These are phyloP conservation scores for Embidobia sp. DNA, from an alignment of 2,888 invertebrate species.

Conservation along the genomic window DNA sequence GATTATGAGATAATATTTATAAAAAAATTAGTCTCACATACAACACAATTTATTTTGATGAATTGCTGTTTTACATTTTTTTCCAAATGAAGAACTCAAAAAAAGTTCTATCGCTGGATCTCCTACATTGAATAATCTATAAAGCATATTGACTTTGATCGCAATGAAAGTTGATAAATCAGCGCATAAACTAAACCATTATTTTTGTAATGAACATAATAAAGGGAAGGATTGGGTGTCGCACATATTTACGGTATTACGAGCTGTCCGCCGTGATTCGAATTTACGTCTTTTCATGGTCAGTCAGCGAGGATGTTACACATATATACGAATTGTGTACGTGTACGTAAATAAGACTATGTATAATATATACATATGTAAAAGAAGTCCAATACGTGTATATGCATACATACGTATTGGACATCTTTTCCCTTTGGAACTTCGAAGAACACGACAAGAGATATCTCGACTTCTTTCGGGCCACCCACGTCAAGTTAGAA, in stretches of 20 bases:
- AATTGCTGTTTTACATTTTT: constrained; percentile 31
- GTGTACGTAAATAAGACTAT: constrained; percentile 16
- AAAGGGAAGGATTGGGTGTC: constrained; percentile 28
- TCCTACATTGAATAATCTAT: too few species aligned
- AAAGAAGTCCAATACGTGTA: too few species aligned
- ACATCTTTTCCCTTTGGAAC: constrained; percentile 63
- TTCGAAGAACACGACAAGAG: constrained; percentile 66
- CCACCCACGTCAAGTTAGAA: constrained; percentile 75
- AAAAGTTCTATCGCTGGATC: too few species aligned
- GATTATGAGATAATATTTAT: constrained; percentile 30
- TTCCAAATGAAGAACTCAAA: background rate
- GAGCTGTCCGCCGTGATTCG: constrained; percentile 64
- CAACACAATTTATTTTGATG: constrained; percentile 35
- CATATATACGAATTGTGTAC: constrained; percentile 26
- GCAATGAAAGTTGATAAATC: constrained; percentile 33
- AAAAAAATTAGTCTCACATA: constrained; percentile 32
- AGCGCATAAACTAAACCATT: constrained; percentile 39
- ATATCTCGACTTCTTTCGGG: constrained; percentile 67
- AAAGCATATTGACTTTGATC: constrained; percentile 7
- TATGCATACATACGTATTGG: constrained; percentile 50
- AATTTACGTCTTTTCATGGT: constrained; percentile 66
- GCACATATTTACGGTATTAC: constrained; percentile 57
- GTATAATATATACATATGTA: constrained; percentile 45
- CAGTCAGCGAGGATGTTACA: constrained; percentile 64
- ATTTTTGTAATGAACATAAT: constrained; percentile 30